These are phyloP conservation scores for Cotesia vestalis DNA, from an alignment of 1,140 invertebrate genomes.

Conservation along the genomic window DNA sequence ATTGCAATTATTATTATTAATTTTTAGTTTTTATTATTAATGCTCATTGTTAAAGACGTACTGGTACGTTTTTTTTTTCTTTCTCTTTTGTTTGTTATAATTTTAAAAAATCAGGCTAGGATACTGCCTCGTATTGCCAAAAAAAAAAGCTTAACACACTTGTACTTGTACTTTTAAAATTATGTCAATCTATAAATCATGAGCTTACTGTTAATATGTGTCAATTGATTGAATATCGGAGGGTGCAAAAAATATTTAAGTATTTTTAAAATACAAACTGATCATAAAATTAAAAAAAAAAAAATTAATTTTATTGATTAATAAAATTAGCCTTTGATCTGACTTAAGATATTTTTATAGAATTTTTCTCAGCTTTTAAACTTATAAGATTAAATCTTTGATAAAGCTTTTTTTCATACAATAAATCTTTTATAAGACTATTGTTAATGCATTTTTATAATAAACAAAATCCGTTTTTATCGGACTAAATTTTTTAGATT, in stretches of 20 bases:
- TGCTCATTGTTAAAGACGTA: constrained; percentile 59
- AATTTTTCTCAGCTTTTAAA: constrained; percentile 13
- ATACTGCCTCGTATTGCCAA: constrained; percentile 59
- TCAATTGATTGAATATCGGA: neutral
- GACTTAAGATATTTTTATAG: constrained; percentile 17
- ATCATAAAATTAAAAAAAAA: neutral
- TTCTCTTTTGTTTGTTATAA: constrained; percentile 27
- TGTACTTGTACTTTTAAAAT: constrained; percentile 12
- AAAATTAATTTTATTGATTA: neutral
- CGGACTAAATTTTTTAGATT: constrained; percentile 4
- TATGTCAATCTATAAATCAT: neutral
- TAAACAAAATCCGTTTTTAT: constrained; percentile 40
- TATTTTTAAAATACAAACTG: neutral
- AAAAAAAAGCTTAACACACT: constrained; percentile 33
- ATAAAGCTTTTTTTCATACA: constrained; percentile 11
- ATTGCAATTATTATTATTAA: constrained; percentile 29
- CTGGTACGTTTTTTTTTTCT: constrained; percentile 56
- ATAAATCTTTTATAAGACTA: constrained; percentile 12
- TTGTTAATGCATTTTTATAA: constrained; percentile 8
- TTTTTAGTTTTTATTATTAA: constrained; percentile 46
- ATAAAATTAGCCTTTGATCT: neutral
- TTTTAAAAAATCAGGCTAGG: constrained; percentile 17
- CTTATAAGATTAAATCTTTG: constrained; percentile 23
- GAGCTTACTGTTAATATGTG: neutral
- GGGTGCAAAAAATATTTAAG: neutral